A percentile compares a stretch with the other conserved stretches of the same genome.
Evolutionary conservation across 2,113 vertebrate genomes (phyloP).

Genomic region (Hymenochirus boettgeri): DNA sequence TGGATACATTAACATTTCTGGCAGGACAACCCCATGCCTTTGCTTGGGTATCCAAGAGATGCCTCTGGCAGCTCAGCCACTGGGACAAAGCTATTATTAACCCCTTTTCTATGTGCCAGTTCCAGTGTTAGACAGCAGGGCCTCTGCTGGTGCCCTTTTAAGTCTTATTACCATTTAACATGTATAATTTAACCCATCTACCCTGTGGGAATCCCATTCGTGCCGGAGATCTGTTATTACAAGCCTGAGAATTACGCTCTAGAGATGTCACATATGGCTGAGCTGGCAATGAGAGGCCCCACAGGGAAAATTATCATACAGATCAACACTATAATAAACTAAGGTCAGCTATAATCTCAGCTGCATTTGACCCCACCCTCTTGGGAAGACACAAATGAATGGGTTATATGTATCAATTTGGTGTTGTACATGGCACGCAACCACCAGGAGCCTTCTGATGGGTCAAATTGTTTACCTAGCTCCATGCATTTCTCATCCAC

Average conservation of each 20-base stretch:
- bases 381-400: conserved; percentile 25
- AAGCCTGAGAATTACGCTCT: conserved; percentile 29
- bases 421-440: conserved; percentile 27
- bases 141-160: conserved; percentile 6
- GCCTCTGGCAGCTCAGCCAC: conserved; percentile 9
- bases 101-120: conserved; percentile 22
- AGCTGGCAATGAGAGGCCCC: conserved; percentile 29
- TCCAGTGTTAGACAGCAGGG: conserved; percentile 27
- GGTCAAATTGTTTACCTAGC: conserved; percentile 9
- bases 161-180: conserved; percentile 25
- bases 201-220: conserved; percentile 33
- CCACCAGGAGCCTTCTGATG: conserved; percentile 7
- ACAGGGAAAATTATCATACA: conserved; percentile 26
- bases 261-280: conserved; percentile 37
- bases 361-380: conserved; percentile 23
- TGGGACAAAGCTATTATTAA: conserved; percentile 34
- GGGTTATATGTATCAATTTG: conserved; percentile 26
- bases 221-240: conserved; percentile 32
- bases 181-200: conserved; percentile 37
- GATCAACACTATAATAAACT: conserved; percentile 34
- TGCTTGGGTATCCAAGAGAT: conserved; percentile 21
- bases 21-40: conserved; percentile 26
- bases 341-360: conserved; percentile 26
- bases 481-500: no score
- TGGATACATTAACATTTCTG: conserved; percentile 31